Evolutionary conservation across 1,140 invertebrate genomes (phyloP).

Genomic region (Gryon sp.): DNA sequence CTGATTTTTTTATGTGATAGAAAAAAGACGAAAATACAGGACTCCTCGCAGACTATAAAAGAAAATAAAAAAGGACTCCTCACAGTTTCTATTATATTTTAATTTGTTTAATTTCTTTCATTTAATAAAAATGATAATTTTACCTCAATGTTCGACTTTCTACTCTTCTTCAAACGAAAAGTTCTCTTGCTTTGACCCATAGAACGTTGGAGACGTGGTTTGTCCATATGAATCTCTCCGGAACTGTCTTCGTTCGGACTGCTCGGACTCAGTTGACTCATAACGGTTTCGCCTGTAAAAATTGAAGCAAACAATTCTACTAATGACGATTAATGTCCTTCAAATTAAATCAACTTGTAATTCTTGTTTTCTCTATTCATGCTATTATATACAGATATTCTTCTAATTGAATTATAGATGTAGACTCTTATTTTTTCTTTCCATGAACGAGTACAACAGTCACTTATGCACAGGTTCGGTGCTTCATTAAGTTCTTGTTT

Average conservation of each 20-base stretch:
- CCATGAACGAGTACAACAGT: slow-evolving; percentile 35
- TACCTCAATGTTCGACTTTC: slow-evolving; percentile 81
- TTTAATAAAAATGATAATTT: no score
- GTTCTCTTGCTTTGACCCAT: slow-evolving; percentile 97
- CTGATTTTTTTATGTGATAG: no score
- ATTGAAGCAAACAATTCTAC: slow-evolving; percentile 14
- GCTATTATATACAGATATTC: slow-evolving; percentile 62
- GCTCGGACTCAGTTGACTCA: slow-evolving; percentile 86
- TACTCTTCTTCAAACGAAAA: slow-evolving; percentile 91
- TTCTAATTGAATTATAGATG: slow-evolving; percentile 38
- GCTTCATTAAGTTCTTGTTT: slow-evolving; percentile 38
- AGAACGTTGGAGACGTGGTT: slow-evolving; percentile 91
- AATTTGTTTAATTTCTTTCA: no score
- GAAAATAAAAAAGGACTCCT: no score
- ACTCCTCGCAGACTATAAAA: no score
- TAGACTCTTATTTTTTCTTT: no score
- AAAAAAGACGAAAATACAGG: no score
- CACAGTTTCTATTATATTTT: no score
- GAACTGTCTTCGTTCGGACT: slow-evolving; percentile 86
- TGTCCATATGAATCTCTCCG: slow-evolving; percentile 82
- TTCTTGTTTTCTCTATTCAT: slow-evolving; percentile 71
- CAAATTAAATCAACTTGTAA: not conserved
- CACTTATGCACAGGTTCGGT: slow-evolving; percentile 43
- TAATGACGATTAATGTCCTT: slow-evolving; percentile 12
- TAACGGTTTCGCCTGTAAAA: slow-evolving; percentile 84